Percentiles rank a stretch among this genome's conserved stretches.
Conservation (phyloP, 2,113 vertebrate genomes). For the Neolamprologus kungweensis region DNA sequence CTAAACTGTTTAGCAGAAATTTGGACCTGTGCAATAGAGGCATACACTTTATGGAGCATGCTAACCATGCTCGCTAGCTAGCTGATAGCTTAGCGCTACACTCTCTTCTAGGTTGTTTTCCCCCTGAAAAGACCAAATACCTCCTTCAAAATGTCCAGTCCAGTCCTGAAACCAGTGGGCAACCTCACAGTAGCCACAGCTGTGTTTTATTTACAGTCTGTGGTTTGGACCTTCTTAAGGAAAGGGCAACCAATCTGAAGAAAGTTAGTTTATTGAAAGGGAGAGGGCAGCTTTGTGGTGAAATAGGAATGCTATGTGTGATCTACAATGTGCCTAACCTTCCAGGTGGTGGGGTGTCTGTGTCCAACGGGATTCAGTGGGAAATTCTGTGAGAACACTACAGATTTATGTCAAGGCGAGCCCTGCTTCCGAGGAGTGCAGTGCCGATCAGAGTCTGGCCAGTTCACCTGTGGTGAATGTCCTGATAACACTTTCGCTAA, state of each 20-base stretch:
- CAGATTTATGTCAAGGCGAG: slow-evolving; percentile 61
- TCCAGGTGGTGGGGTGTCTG: slow-evolving; percentile 72
- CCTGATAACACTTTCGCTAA: slow-evolving; percentile 52
- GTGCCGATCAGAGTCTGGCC: slow-evolving; percentile 36
- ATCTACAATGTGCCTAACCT: not conserved
- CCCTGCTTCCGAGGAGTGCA: slow-evolving; percentile 71
- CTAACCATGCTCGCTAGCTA: not conserved
- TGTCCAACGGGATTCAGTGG: slow-evolving; percentile 71
- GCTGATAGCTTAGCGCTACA: not conserved
- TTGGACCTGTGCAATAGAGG: not conserved
- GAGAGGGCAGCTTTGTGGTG: not conserved
- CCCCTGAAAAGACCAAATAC: not conserved
- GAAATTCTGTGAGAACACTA: slow-evolving; percentile 58
- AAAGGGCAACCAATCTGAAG: not conserved
- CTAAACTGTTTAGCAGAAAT: not conserved
- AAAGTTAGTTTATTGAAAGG: not conserved
- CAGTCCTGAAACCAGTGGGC: not conserved
- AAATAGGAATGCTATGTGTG: not conserved
- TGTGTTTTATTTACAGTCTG: not conserved
- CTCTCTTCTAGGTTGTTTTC: not conserved
- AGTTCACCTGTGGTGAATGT: slow-evolving; percentile 69
- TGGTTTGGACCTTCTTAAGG: not conserved
- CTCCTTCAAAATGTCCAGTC: not conserved
- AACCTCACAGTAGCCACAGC: not conserved
- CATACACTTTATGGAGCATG: not conserved